Base-by-base conservation (phyloP, 2,888 invertebrate species). In the Polydrusus pterygomalis region DNA sequence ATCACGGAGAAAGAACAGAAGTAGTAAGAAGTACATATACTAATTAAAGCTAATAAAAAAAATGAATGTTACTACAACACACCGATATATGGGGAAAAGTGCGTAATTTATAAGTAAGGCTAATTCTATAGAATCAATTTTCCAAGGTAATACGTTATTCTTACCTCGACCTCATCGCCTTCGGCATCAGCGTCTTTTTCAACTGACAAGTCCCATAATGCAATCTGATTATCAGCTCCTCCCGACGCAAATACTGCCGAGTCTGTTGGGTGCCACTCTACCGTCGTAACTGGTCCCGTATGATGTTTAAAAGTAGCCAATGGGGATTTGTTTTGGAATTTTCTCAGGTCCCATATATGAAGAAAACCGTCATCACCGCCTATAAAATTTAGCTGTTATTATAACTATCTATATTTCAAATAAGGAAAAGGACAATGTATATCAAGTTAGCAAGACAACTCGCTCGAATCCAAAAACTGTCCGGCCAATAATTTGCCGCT, bases 301-400 rank as follows among this genome's bases (percentile, higher is more conserved):
- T 99, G 99, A 86, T 99, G 97, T 86, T 98, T 98, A 86, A 99
- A 98, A 40, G 94, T 93, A 0, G 97, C 99, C 3, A 98, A 94
- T 6, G 98, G 94, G 60, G 91, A 92, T 88, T 93, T 90, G 34
- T 89, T 90, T 80, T 93, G 91, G 82, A 98, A 95, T 81, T 94
- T 93, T 73, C 99, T 90, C 75, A 99, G 90, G 87, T 99, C 99
- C 99, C 99, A 99, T 68, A 99, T 92, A 85, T 96, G 95, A 38
- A 99, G 88, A 70, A 94, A 91, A 3, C 97, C 98, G 89, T 99
- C 99, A 88, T 99, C 99, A 8, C 99, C 98, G 74, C 99, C 97
- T 90, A 86, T 86, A 63, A 78, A 49, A 20, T 20, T 11, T 25
- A 25, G 25, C n/a, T n/a, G n/a, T n/a, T n/a, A n/a, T n/a, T n/a